phyloP scores from a whole-genome alignment of 2,888 invertebrate genomes.

The Cistogaster globosa region DNA sequence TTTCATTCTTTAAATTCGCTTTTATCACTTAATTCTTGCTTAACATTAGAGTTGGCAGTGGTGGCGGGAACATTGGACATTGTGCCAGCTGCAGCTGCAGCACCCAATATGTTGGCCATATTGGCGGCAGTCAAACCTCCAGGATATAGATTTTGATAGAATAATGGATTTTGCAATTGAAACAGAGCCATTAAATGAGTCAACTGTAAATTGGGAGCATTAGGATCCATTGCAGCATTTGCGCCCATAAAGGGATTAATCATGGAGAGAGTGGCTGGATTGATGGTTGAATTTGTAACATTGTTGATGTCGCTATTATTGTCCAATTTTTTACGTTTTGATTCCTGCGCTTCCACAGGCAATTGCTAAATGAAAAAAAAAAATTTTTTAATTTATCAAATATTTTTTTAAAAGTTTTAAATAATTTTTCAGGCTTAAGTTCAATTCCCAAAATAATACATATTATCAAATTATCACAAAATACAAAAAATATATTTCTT shows the following conservation, averaged over 20 bases:
- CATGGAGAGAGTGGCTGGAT: slow-evolving; percentile 35
- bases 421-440: no score
- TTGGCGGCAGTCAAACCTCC: slow-evolving; percentile 75
- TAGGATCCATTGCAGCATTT: slow-evolving; percentile 71
- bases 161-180: slow-evolving; percentile 81
- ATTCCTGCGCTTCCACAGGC: slow-evolving; percentile 73
- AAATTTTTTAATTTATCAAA: background rate
- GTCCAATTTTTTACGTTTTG: slow-evolving; percentile 78
- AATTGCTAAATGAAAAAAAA: slow-evolving; percentile 74
- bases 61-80: background rate
- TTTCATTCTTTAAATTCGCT: slow-evolving; percentile 66
- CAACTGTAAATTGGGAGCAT: slow-evolving; percentile 79
- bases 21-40: slow-evolving; percentile 65
- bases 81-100: slow-evolving; percentile 60
- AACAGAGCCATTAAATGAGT: slow-evolving; percentile 81
- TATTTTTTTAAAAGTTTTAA: background rate
- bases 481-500: no score
- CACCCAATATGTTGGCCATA: slow-evolving; percentile 72
- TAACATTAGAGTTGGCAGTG: slow-evolving; percentile 33
- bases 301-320: slow-evolving; percentile 5
- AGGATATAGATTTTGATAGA: slow-evolving; percentile 82
- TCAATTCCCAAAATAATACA: no score
- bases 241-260: slow-evolving; percentile 50
- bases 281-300: slow-evolving; percentile 6
- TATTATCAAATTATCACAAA: no score